Evolutionary conservation across 2,113 vertebrate species (phyloP), one percentile per base, ranked within the genome.

Genomic region (Corythoichthys intestinalis): DNA sequence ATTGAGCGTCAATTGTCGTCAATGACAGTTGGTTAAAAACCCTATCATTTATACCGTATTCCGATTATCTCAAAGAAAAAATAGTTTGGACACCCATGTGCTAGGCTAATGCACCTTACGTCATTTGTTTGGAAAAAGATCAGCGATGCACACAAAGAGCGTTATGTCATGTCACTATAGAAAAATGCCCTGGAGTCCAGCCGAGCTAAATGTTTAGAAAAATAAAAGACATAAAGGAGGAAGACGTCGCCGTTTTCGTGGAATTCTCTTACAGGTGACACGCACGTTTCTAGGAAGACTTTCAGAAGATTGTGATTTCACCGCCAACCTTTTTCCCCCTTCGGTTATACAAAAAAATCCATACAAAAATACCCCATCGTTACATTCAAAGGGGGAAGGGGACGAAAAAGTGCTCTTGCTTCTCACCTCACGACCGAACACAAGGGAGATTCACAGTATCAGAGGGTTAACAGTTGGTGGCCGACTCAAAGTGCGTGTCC

Each of bases 311-410:
- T 13, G 56, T 37, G 37, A 38, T 69, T 72, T 74, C 69, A 50
- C 35, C 47, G 4, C 34, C 46, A n/a, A 8, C 44, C 44, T n/a
- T 13, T 6, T 44, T 10, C 4, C 14, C 50, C 74, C 77, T 39
- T 68, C 75, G 58, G 44, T 73, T 67, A 83, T 83, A 91, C 76
- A 89, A 87, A 89, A 83, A 82, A 83, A 63, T 15, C 79, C 75
- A 59, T 89, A 88, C 75, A 83, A 88, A 91, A 91, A 89, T 78
- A 85, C 85, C 84, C 75, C 50, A 2, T 78, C 78, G 28, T 82
- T 88, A 93, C 87, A 91, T 91, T 93, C 88, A 89, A 77, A 70
- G 69, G 70, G 78, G 83, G 78, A 87, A 78, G 71, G 73, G 73
- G 78, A 81, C 77, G 56, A 86, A 75, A 89, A 91, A 91, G 88